phyloP scores from a whole-genome alignment of 1,140 invertebrate genomes.

The Procambarus clarkii region DNA sequence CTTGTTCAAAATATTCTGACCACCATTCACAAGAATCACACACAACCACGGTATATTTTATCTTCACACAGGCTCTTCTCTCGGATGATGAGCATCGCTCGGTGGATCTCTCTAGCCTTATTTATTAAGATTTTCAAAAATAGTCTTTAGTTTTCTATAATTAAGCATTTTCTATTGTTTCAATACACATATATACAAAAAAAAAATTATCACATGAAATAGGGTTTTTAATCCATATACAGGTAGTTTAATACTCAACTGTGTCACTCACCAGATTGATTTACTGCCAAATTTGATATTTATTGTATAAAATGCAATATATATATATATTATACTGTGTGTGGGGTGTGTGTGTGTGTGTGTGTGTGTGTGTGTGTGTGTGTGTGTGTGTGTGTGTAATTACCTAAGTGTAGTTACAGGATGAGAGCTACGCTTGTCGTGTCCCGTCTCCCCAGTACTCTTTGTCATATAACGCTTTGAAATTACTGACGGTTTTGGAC shows the following conservation, averaged over 20 bases:
- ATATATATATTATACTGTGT: too few relatives aligned
- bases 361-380: too few relatives aligned
- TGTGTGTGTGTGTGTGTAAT: too few relatives aligned
- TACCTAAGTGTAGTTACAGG: too few relatives aligned
- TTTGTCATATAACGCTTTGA: too few relatives aligned
- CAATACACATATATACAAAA: not conserved
- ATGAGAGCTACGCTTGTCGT: too few relatives aligned
- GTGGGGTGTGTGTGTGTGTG: too few relatives aligned
- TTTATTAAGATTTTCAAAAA: constrained; percentile 1
- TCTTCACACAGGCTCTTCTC: constrained; percentile 54
- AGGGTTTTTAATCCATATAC: not conserved
- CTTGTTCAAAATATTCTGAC: not conserved
- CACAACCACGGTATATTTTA: constrained; percentile 55
- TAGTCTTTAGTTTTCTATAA: constrained; percentile 4
- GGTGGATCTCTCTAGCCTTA: constrained; percentile 45
- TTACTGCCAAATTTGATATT: too few relatives aligned
- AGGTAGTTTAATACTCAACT: not conserved
- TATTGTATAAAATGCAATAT: too few relatives aligned
- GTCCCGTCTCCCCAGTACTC: too few relatives aligned
- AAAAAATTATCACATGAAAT: not conserved
- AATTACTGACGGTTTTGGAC: too few relatives aligned
- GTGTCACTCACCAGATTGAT: not conserved
- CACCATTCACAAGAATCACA: constrained; percentile 40
- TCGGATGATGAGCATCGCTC: constrained; percentile 40
- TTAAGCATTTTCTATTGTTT: not conserved